Conservation (phyloP, 2,888 invertebrate genomes). For the Copidosoma aretas region DNA sequence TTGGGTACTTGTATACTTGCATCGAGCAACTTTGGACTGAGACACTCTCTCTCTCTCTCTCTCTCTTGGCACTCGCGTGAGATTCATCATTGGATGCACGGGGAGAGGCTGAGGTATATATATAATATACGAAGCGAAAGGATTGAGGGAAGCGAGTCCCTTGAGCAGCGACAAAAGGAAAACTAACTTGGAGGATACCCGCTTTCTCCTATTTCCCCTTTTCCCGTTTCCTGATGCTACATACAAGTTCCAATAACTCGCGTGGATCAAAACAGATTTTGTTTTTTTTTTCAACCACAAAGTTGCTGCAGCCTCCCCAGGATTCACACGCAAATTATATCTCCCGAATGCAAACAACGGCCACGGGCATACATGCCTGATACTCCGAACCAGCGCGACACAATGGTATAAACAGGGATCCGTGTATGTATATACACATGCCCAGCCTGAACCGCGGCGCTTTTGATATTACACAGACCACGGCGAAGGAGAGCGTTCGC, state of each 20-base stretch:
- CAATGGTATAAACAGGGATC: neutral
- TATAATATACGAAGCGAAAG: constrained; percentile 38
- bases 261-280: too few relatives aligned
- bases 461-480: constrained; percentile 34
- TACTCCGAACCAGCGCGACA: neutral
- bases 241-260: too few relatives aligned
- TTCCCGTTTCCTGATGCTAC: neutral
- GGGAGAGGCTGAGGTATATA: constrained; percentile 32
- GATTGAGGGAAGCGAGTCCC: constrained; percentile 27
- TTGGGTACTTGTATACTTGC: constrained; percentile 24
- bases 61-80: constrained; percentile 5
- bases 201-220: neutral
- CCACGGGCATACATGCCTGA: neutral
- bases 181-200: constrained; percentile 2
- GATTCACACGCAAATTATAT: neutral
- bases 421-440: constrained; percentile 12
- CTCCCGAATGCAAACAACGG: neutral
- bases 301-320: neutral
- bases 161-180: constrained; percentile 15
- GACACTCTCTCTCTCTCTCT: neutral
- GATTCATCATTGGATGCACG: constrained; percentile 17
- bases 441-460: constrained; percentile 29
- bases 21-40: constrained; percentile 3
- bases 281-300: too few relatives aligned
- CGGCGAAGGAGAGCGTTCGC: constrained; percentile 32